phyloP scores from a whole-genome alignment of 2,797 vertebrate species.

The Sparus aurata region DNA sequence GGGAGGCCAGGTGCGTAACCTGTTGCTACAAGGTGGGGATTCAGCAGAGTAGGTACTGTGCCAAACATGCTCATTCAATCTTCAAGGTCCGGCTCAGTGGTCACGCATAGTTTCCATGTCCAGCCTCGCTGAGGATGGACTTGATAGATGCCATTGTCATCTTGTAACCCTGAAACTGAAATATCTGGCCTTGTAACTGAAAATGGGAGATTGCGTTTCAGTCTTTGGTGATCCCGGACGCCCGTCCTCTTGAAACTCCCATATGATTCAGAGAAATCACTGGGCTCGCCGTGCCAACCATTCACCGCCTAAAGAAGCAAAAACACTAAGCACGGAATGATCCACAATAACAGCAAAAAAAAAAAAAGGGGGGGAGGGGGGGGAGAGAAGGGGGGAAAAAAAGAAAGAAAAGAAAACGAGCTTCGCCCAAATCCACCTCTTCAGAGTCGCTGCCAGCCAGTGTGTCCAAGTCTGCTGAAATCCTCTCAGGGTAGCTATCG shows the following conservation, averaged over 20 bases:
- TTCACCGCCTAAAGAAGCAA: slow-evolving; percentile 58
- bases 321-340: slow-evolving; percentile 43
- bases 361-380: too few species aligned
- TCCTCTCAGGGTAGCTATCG: slow-evolving; percentile 58
- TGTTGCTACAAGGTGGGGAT: slow-evolving; percentile 70
- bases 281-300: slow-evolving; percentile 68
- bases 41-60: slow-evolving; percentile 70
- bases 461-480: slow-evolving; percentile 57
- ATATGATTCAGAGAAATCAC: slow-evolving; percentile 60
- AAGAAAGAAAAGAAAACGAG: slow-evolving; percentile 9
- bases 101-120: slow-evolving; percentile 68
- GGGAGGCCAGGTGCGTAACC: slow-evolving; percentile 69
- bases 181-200: slow-evolving; percentile 67
- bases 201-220: slow-evolving; percentile 82
- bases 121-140: slow-evolving; percentile 62
- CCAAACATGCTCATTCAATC: slow-evolving; percentile 83
- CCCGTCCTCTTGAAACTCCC: slow-evolving; percentile 55
- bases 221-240: slow-evolving; percentile 58
- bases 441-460: slow-evolving; percentile 48
- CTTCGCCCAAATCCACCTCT: slow-evolving; percentile 45
- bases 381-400: neutral
- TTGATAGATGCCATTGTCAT: slow-evolving; percentile 74
- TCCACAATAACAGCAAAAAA: slow-evolving; percentile 47
- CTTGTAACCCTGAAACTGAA: slow-evolving; percentile 68
- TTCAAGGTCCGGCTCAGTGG: slow-evolving; percentile 71